phyloP scores from a whole-genome alignment of 2,797 vertebrate genomes.

The Amblyopsis hoosieri region DNA sequence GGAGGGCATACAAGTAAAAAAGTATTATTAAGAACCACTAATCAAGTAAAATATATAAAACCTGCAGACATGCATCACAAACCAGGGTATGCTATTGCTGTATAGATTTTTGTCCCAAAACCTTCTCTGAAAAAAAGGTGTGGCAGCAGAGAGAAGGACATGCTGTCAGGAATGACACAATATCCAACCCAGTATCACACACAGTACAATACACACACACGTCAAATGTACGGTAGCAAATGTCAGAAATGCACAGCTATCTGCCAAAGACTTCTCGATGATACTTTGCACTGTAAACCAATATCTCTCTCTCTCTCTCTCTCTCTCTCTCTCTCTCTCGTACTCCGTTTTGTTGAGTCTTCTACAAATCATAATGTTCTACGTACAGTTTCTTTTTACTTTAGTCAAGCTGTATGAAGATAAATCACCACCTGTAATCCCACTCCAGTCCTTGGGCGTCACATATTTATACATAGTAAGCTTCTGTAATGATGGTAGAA shows the following conservation, averaged over 20 bases:
- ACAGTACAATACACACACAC: constrained; percentile 22
- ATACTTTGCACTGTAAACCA: not conserved
- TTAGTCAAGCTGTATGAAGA: not conserved
- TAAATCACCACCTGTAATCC: not conserved
- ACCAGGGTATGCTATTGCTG: constrained; percentile 28
- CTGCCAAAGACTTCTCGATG: constrained; percentile 28
- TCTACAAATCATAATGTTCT: too few species aligned
- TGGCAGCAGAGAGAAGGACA: constrained; percentile 50
- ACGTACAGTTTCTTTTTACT: constrained; percentile 3
- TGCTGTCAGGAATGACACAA: constrained; percentile 45
- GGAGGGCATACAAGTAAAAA: too few species aligned
- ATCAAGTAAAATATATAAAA: too few species aligned
- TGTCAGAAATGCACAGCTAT: constrained; percentile 49
- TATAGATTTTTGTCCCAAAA: constrained; percentile 25
- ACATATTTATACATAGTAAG: constrained; percentile 36
- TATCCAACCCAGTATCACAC: constrained; percentile 33
- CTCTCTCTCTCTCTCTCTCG: constrained; percentile 1
- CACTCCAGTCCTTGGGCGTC: constrained; percentile 6
- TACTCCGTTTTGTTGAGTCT: too few species aligned
- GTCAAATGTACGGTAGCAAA: constrained; percentile 28
- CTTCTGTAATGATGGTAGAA: constrained; percentile 34
- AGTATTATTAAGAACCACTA: too few species aligned
- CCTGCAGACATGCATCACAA: too few species aligned
- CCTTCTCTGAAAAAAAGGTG: constrained; percentile 23
- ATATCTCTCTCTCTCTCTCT: not conserved